Percentiles rank a stretch among this genome's conserved stretches.
Evolutionary conservation across 2,797 vertebrate species (phyloP).

Genomic region (Liparis tanakae): DNA sequence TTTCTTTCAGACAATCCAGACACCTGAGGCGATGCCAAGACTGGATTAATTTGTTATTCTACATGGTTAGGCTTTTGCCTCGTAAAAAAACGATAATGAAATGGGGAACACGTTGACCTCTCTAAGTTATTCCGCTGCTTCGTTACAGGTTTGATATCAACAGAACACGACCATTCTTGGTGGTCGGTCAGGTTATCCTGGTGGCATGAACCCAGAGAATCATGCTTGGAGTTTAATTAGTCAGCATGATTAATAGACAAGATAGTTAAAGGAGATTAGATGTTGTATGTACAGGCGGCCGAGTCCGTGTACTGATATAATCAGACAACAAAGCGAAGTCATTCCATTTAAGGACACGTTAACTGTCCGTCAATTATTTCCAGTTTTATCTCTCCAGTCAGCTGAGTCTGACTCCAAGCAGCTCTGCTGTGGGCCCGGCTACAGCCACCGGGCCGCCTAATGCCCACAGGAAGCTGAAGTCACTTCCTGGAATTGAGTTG

Average conservation of each 20-base stretch:
- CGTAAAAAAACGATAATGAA: neutral
- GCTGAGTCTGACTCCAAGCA: neutral
- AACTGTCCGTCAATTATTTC: neutral
- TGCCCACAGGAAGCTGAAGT: conserved; percentile 75
- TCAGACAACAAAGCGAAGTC: neutral
- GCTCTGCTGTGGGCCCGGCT: conserved; percentile 16
- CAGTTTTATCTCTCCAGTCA: neutral
- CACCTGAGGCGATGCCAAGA: neutral
- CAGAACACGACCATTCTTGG: neutral
- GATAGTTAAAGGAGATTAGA: neutral
- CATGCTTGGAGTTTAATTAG: neutral
- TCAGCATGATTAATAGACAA: neutral
- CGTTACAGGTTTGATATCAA: conserved; percentile 7
- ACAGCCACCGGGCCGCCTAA: conserved; percentile 26
- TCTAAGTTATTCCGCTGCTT: neutral
- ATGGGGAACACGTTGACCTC: neutral
- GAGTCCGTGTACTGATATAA: neutral
- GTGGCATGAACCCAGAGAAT: neutral
- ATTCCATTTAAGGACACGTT: neutral
- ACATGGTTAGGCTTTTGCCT: neutral
- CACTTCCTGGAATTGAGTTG: conserved; percentile 80
- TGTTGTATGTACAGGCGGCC: neutral
- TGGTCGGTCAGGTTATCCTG: neutral
- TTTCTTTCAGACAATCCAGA: neutral
- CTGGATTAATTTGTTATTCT: conserved; percentile 31